phyloP scores from a whole-genome alignment of 2,888 invertebrate genomes.

The Uloborus plumipes region DNA sequence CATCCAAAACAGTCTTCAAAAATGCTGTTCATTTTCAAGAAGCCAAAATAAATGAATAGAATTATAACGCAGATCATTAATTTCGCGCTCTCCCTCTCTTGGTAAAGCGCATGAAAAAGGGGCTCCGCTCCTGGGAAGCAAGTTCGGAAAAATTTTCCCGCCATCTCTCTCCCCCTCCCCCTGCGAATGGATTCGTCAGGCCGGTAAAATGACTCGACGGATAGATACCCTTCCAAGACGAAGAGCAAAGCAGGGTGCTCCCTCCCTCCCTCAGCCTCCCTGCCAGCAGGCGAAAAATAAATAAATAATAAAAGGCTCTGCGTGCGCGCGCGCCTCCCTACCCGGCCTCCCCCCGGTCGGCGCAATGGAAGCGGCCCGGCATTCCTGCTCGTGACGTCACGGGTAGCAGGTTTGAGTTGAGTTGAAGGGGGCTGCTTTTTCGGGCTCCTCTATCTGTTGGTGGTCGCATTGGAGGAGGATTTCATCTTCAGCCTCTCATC shows the following conservation, averaged over 20 bases:
- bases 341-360: conserved; percentile 7
- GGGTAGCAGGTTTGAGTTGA: conserved; percentile 28
- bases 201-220: conserved; percentile 20
- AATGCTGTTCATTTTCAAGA: too few relatives aligned
- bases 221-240: conserved; percentile 17
- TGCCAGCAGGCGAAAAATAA: not conserved
- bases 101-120: too few relatives aligned
- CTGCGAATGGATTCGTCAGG: conserved; percentile 27
- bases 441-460: conserved; percentile 17
- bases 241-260: conserved; percentile 11
- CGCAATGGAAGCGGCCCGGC: conserved; percentile 25
- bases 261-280: not conserved
- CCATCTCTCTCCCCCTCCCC: conserved; percentile 5
- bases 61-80: too few relatives aligned
- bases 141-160: not conserved
- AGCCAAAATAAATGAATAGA: too few relatives aligned
- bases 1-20: too few relatives aligned
- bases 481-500: conserved; percentile 24
- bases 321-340: not conserved
- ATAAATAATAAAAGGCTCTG: conserved; percentile 1
- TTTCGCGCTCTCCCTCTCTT: too few relatives aligned
- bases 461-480: conserved; percentile 17
- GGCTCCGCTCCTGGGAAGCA: too few relatives aligned
- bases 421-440: conserved; percentile 5
- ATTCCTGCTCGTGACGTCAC: conserved; percentile 39